These are phyloP conservation scores for Monomorium pharaonis DNA, from an alignment of 1,140 invertebrate species.

Conservation along the genomic window DNA sequence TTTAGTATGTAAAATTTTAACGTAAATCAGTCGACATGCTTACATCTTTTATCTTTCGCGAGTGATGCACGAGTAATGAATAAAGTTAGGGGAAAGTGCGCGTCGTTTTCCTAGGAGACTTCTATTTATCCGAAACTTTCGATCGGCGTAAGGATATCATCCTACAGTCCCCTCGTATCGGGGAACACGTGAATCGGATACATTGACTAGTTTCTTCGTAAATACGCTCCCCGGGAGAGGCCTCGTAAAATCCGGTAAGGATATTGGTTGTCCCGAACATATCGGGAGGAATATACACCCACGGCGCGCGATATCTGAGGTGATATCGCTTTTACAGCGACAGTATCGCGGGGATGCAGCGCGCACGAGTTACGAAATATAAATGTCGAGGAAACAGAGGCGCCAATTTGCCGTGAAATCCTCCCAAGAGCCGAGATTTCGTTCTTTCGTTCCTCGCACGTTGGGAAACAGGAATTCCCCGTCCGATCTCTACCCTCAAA, in stretches of 20 bases:
- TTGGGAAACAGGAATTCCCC: neutral
- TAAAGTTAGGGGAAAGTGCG: constrained; percentile 26
- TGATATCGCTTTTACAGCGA: constrained; percentile 27
- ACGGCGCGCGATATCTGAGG: constrained; percentile 18
- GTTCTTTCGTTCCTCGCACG: neutral
- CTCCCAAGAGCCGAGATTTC: neutral
- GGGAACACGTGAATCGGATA: constrained; percentile 51
- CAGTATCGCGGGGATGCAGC: constrained; percentile 4
- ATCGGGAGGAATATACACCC: constrained; percentile 36
- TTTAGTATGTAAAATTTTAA: constrained; percentile 8
- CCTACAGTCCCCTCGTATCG: constrained; percentile 6
- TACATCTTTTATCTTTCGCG: neutral
- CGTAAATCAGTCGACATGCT: too few relatives aligned
- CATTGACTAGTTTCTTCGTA: constrained; percentile 45
- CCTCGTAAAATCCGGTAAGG: constrained; percentile 61
- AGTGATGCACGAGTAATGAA: constrained; percentile 16
- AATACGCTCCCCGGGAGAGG: constrained; percentile 34
- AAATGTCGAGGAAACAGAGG: constrained; percentile 45
- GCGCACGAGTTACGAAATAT: constrained; percentile 51
- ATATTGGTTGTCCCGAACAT: constrained; percentile 62
- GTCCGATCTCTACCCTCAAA: constrained; percentile 24
- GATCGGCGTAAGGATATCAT: constrained; percentile 15
- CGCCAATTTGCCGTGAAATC: constrained; percentile 54
- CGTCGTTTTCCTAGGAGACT: neutral
- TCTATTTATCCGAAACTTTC: constrained; percentile 34